Base-by-base conservation (phyloP, 2,888 invertebrate genomes). In the Plebejus melissa region DNA sequence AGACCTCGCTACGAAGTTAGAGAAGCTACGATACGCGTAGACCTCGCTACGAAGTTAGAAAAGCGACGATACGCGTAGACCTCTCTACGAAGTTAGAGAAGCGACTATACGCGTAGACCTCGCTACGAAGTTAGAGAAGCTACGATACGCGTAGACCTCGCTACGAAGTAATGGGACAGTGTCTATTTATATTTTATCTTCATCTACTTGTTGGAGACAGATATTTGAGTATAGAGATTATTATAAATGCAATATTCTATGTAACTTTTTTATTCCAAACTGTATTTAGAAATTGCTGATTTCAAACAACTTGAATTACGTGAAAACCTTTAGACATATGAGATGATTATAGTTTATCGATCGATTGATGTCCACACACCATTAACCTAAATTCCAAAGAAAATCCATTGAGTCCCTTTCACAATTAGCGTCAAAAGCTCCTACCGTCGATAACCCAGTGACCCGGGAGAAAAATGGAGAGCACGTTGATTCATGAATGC, bases 371-470 rank as follows among this genome's bases (percentile, higher is more conserved):
- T 71, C 22, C 50, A 46, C 28, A 41, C 50, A 32, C 16, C 32
- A 72, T 72, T 50, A 72, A 72, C 32, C 54, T 32, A 54, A 16
- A 13, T 50, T 32, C 46, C 16, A 28, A 13, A 32, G 70, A n/a
- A 70, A n/a, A 71, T 4, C 4, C 4, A 71, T 71, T 11, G 22
- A 32, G 5, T 28, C 60, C 60, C 28, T 28, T 60, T 28, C 32
- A 65, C 13, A 65, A 65, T 65, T 32, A 65, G 65, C 32, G 65
- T 65, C 65, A 5, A 65, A 74, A 72, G 76, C 54, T 74, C 74
- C 75, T 71, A 50, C 74, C 77, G 77, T 79, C 78, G 79, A 79
- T 79, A 79, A 79, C 79, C 79, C 78, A 77, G 72, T 82, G 80
- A 81, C 82, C 82, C 76, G 78, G 79, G 74, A 60, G 54, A 74